Evolutionary conservation across 2,797 vertebrate species (phyloP).

Genomic region (Tragopan temminckii): DNA sequence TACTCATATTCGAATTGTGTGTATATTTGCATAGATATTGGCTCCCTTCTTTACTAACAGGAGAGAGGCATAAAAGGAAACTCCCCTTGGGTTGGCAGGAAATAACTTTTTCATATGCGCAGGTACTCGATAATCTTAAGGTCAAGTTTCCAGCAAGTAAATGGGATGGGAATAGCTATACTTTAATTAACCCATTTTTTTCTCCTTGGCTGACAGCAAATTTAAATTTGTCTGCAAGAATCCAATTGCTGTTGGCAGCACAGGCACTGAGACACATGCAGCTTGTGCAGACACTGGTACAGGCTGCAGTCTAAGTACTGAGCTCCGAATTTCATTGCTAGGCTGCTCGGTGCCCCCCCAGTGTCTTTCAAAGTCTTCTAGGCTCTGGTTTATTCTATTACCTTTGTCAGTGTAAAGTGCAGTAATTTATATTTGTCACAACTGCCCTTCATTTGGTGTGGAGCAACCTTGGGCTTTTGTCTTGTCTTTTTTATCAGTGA

Average conservation of each 20-base stretch:
- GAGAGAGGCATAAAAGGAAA: neutral
- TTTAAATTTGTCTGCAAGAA: neutral
- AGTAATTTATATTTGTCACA: conserved; percentile 59
- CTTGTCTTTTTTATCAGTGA: neutral
- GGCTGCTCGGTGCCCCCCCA: neutral
- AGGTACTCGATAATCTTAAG: neutral
- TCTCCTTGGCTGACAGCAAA: neutral
- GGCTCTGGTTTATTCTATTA: conserved; percentile 49
- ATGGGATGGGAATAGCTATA: neutral
- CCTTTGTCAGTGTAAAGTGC: conserved; percentile 24
- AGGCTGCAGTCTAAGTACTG: neutral
- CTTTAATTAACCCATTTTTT: neutral
- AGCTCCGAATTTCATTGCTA: neutral
- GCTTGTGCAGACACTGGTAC: neutral
- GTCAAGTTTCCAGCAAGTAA: neutral
- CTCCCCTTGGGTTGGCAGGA: neutral
- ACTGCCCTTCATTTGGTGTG: conserved; percentile 31
- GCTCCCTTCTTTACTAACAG: neutral
- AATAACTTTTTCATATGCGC: neutral
- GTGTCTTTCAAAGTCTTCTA: conserved; percentile 29
- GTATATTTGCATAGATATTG: neutral
- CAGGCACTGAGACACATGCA: neutral
- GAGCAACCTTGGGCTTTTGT: conserved; percentile 15
- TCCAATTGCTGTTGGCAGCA: neutral
- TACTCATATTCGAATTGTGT: neutral